These are phyloP conservation scores for Acanthornis magna DNA, from an alignment of 2,797 vertebrate species.

Conservation along the genomic window DNA sequence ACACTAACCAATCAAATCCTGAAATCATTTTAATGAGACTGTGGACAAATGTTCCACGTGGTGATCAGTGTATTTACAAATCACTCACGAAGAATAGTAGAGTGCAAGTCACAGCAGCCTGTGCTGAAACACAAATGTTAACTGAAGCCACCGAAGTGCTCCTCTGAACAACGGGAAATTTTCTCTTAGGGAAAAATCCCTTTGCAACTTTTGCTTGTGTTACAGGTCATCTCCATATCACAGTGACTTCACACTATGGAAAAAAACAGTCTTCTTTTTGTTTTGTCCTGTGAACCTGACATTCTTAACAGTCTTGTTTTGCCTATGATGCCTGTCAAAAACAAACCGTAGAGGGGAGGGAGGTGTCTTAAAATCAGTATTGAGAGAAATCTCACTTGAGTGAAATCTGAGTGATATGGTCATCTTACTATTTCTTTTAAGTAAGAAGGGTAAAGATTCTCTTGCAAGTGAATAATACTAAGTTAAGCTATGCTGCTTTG, in stretches of 20 bases:
- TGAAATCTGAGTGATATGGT: background rate
- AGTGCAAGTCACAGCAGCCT: background rate
- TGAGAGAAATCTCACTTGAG: background rate
- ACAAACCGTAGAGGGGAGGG: background rate
- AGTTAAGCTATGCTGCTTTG: background rate
- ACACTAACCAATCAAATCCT: background rate
- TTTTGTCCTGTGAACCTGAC: background rate
- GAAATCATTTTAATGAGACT: background rate
- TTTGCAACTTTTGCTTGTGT: background rate
- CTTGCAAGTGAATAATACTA: background rate
- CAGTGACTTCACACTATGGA: background rate
- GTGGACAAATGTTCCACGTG: background rate
- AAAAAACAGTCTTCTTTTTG: background rate
- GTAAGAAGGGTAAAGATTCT: background rate
- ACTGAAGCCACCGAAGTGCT: background rate
- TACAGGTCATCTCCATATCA: background rate
- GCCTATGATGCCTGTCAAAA: background rate
- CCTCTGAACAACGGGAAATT: background rate
- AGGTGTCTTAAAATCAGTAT: background rate
- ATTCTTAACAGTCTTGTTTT: background rate
- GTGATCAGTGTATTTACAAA: background rate
- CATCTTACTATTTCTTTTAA: background rate
- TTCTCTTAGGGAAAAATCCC: background rate
- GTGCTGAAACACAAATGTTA: background rate
- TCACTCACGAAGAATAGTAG: background rate